phyloP scores from a whole-genome alignment of 1,140 invertebrate genomes.

The Kradibia gibbosae region DNA sequence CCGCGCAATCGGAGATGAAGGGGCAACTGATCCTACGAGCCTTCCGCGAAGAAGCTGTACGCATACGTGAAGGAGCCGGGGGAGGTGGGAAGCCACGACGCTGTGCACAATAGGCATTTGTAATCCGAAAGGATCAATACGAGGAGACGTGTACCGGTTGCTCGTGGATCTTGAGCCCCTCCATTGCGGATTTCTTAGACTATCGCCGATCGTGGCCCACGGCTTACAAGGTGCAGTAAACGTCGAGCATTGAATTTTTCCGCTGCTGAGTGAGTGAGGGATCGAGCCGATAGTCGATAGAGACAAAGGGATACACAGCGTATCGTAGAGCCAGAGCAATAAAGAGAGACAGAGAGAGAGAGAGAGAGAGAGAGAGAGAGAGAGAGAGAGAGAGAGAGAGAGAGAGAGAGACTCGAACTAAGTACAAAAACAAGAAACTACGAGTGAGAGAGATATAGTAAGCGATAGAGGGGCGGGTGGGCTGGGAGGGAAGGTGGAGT shows the following conservation, averaged over 20 bases:
- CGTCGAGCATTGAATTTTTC: constrained; percentile 36
- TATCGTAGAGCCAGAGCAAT: neutral
- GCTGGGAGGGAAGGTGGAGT: neutral
- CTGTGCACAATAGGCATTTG: constrained; percentile 56
- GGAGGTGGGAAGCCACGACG: no score
- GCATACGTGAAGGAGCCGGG: no score
- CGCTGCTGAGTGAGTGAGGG: constrained; percentile 22
- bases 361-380: constrained; percentile 21
- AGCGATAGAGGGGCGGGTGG: neutral
- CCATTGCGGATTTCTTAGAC: constrained; percentile 8
- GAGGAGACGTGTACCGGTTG: constrained; percentile 58
- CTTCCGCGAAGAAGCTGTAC: neutral
- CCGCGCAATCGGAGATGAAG: neutral
- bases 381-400: constrained; percentile 9
- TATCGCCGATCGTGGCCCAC: neutral
- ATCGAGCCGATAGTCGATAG: neutral
- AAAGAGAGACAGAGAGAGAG: neutral
- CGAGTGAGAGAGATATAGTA: constrained; percentile 21
- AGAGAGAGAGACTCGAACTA: constrained; percentile 2
- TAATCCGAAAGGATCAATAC: constrained; percentile 68
- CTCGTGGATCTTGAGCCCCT: constrained; percentile 55
- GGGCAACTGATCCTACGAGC: neutral
- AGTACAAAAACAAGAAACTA: neutral
- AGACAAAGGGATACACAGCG: constrained; percentile 17
- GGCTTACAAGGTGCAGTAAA: constrained; percentile 50